Base-by-base conservation (phyloP, 2,888 invertebrate species). In the Atherix ibis region DNA sequence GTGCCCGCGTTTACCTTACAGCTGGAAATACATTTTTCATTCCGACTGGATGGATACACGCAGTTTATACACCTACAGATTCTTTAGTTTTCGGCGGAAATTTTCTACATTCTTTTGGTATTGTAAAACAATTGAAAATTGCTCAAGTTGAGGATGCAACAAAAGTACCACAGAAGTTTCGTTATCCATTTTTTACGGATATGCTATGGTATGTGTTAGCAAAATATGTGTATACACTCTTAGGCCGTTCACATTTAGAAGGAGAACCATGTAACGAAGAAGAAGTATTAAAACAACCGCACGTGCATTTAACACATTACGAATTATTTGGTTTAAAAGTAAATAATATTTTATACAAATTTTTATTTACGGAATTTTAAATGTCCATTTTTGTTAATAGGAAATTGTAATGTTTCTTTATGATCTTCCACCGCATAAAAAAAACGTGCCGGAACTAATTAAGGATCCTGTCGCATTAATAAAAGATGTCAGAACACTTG, bases 31-130 rank as follows among this genome's bases (percentile, higher is more conserved):
- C 95, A 2, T 87, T 97, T 58, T 88, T 97, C 57, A 94, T 97
- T 48, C 97, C 95, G 8, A 91, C 94, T 10, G 95, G 95, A 1
- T 97, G 97, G 97, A 97, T 97, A 42, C 97, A 97, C 65, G 95
- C 94, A 2, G 97, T 97, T 3, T 95, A 85, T 60, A 98, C 97
- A 0, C 94, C 94, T 2, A 74, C 78, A 38, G 95, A 97, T 61
- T 91, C 94, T 0, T 66, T 98, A 5, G 97, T 98, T 4, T 97
- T 97, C 61, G 97, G 97, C 4, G 97, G 97, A 1, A 98, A 97
- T 62, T 97, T 97, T 61, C 65, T 98, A 33, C 95, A 97, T 56
- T 88, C 84, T 44, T 91, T 88, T 54, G 89, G 91, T 12, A 92
- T 97, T 46, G 87, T 89, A 42, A 92, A 91, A 54, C 98, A 98